A percentile compares a stretch with the other conserved stretches of the same genome.
phyloP scores from a whole-genome alignment of 2,888 invertebrate species.

The Anthophora plumipes region DNA sequence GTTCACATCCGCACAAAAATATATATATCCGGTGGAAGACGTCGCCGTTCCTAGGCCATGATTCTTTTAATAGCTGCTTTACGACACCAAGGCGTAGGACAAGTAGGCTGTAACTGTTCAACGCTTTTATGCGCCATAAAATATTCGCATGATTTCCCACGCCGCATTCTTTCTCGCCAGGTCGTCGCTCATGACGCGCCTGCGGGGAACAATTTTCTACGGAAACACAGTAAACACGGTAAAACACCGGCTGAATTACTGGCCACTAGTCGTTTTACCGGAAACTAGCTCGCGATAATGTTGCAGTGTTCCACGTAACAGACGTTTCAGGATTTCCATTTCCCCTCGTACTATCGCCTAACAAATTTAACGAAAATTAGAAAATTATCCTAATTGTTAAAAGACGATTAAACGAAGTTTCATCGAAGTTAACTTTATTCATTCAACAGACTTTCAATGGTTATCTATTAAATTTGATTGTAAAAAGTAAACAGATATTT shows the following conservation, averaged over 20 bases:
- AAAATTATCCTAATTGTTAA: not conserved
- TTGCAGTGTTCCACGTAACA: conserved; percentile 8
- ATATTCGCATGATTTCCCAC: conserved; percentile 69
- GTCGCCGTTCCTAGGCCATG: conserved; percentile 36
- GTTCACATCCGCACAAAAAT: not conserved
- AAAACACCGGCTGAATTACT: conserved; percentile 60
- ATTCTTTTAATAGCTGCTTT: conserved; percentile 63
- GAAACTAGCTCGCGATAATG: conserved; percentile 28
- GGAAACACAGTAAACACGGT: conserved; percentile 49
- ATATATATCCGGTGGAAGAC: conserved; percentile 2
- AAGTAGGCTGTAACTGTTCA: conserved; percentile 56
- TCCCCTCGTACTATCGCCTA: not conserved
- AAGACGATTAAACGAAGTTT: not conserved
- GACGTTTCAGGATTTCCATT: conserved; percentile 14
- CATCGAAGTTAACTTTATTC: too few species aligned
- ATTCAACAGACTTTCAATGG: too few species aligned
- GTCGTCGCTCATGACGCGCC: conserved; percentile 37
- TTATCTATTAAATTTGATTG: too few species aligned
- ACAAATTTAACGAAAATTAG: not conserved
- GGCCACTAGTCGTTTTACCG: conserved; percentile 23
- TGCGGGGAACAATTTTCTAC: conserved; percentile 62
- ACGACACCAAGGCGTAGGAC: conserved; percentile 37
- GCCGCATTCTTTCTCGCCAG: conserved; percentile 57
- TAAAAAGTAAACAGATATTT: too few species aligned
- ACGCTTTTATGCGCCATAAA: conserved; percentile 67